phyloP scores from a whole-genome alignment of 2,113 vertebrate species.

The Cricetomys ansorgei region DNA sequence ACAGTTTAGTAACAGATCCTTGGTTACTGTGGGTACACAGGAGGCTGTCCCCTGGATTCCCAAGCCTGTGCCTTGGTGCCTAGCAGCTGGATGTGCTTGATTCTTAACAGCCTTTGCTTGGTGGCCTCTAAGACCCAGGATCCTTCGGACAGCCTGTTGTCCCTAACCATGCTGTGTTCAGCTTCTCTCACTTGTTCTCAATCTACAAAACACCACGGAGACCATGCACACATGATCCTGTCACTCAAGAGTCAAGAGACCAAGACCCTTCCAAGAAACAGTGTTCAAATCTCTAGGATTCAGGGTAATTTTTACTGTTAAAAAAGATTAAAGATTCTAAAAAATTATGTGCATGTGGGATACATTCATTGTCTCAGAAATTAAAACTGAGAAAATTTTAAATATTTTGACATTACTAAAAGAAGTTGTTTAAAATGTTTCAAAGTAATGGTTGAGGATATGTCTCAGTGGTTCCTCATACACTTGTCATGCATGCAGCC shows the following conservation, averaged over 20 bases:
- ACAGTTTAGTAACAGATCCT: neutral
- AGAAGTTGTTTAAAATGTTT: neutral
- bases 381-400: neutral
- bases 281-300: neutral
- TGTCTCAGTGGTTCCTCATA: neutral
- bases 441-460: neutral
- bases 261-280: neutral
- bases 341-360: neutral
- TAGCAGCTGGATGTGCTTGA: neutral
- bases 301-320: neutral
- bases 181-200: neutral
- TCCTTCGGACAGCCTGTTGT: neutral
- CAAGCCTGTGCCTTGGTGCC: fast-evolving
- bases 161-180: neutral
- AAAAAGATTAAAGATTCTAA: neutral
- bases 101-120: neutral
- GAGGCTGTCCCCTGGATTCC: neutral
- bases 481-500: neutral
- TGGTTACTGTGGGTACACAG: neutral
- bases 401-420: neutral
- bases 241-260: neutral
- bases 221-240: neutral
- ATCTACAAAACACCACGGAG: neutral
- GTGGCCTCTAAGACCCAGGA: neutral
- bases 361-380: constrained; percentile 9